These are phyloP conservation scores for Dyspetes luteomarginatus DNA, from an alignment of 2,888 invertebrate genomes.

Conservation along the genomic window DNA sequence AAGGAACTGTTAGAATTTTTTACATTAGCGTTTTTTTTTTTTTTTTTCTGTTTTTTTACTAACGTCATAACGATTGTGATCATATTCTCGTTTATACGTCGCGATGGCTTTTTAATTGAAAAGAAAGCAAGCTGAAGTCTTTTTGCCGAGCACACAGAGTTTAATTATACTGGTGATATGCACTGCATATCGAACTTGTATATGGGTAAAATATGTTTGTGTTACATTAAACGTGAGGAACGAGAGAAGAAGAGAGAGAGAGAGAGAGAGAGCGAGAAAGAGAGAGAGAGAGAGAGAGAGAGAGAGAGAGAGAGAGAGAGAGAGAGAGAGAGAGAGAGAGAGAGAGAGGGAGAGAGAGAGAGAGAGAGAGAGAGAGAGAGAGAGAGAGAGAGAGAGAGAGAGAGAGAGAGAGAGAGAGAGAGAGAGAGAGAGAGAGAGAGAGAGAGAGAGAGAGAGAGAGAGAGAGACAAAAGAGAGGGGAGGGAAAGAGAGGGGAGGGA, in stretches of 20 bases:
- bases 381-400: no score
- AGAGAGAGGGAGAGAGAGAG: no score
- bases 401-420: no score
- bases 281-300: no score
- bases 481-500: no score
- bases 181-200: conserved; percentile 28
- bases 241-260: not conserved
- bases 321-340: no score
- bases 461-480: no score
- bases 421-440: no score
- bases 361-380: no score
- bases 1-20: not conserved
- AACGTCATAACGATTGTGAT: conserved; percentile 28
- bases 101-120: conserved; percentile 20
- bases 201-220: not conserved
- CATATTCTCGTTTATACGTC: not conserved
- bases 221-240: not conserved
- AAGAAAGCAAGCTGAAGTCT: conserved; percentile 15
- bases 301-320: no score
- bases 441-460: no score
- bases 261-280: not conserved
- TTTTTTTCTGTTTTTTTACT: not conserved
- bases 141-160: conserved; percentile 12
- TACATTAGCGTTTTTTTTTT: not conserved
- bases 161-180: conserved; percentile 39